A percentile compares a stretch with the other conserved stretches of the same genome.
These are phyloP conservation scores for Tangara arthus DNA, from an alignment of 2,797 vertebrate genomes.

Conservation along the genomic window DNA sequence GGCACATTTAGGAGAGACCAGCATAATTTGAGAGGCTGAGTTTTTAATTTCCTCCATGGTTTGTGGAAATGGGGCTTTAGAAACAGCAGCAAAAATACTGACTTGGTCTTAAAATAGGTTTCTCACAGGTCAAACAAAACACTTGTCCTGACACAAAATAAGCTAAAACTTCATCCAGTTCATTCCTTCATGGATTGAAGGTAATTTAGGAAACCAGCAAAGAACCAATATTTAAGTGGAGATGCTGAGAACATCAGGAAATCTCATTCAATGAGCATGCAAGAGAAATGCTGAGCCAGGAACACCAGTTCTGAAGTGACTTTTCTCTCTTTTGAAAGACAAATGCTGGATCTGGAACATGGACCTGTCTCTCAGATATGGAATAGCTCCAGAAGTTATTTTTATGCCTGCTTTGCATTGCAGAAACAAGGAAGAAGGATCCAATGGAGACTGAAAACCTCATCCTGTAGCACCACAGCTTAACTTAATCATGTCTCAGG, in stretches of 20 bases:
- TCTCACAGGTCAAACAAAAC: neutral
- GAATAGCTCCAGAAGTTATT: neutral
- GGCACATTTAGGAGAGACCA: constrained; percentile 3
- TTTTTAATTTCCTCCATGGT: constrained; percentile 47
- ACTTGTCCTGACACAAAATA: neutral
- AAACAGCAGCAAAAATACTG: neutral
- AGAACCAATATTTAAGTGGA: neutral
- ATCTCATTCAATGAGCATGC: neutral
- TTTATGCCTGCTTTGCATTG: neutral
- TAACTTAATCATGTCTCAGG: neutral
- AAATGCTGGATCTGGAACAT: neutral
- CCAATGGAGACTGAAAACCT: neutral
- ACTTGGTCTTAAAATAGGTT: neutral
- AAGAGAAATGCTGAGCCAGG: constrained; percentile 9
- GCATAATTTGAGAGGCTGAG: constrained; percentile 1
- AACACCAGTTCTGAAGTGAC: neutral
- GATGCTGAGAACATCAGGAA: neutral
- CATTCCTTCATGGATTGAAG: neutral
- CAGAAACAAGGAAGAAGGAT: neutral
- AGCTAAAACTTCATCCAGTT: neutral
- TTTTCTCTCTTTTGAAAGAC: neutral
- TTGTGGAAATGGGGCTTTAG: neutral
- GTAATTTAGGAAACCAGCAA: neutral
- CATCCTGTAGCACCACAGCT: neutral
- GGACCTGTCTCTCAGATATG: neutral